Base-by-base conservation (phyloP, 2,113 vertebrate genomes). In the Anoplopoma fimbria region DNA sequence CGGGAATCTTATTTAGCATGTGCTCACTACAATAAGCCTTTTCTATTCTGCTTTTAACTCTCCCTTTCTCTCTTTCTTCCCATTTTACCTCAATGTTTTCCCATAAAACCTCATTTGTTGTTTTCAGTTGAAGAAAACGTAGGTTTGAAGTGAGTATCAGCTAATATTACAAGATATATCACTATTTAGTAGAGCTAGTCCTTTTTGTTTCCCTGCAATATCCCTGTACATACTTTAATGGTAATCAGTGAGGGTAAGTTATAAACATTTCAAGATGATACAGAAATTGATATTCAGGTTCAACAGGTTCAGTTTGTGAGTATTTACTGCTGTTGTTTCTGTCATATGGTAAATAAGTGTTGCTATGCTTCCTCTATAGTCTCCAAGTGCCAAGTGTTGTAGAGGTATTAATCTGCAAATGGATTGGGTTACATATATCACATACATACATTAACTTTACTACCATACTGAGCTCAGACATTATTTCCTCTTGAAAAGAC, bases 1-100 rank as follows among this genome's bases (percentile, higher is more conserved):
- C 40, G 57, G 34, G 38, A 79, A 33, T 76, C 60, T 60, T 76
- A 76, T 82, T 53, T 47, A 53, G 29, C 40, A 27, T 70, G 6
- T 63, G 36, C 53, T 67, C 40, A 27, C 62, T 49, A 75, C 82
- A 88, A 57, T 72, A 69, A 76, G 42, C 27, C 78, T 55, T 2
- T 85, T 85, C 74, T 84, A 58, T 27, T 62, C 31, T 38, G 23
- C 17, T 47, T 65, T 77, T 42, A 62, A 69, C 57, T 33, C 38
- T 67, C 47, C 13, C 33, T 49, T 60, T 71, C 53, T 34, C 40
- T 27, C 33, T 40, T 21, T 73, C 19, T 57, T 51, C 29, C 27
- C 2, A 10, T 31, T 38, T 34, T 23, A 21, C 57, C 23, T 62
- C 40, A 19, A 33, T 33, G 1, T 73, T 47, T 47, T 68, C 9